These are phyloP conservation scores for Steatornis caripensis DNA, from an alignment of 2,113 vertebrate genomes.

Conservation along the genomic window DNA sequence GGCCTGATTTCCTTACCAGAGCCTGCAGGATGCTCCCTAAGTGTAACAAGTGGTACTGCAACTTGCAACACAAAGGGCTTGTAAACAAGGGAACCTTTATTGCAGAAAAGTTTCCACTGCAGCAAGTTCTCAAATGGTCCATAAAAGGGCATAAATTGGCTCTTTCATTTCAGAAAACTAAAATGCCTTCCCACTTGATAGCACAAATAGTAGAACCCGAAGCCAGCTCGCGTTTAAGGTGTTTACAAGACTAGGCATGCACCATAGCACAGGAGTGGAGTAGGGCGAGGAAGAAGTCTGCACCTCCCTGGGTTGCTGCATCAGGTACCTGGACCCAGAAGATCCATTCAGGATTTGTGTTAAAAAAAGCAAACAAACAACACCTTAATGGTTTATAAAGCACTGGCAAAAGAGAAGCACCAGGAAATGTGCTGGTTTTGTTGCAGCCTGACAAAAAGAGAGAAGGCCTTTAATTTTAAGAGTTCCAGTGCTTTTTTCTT, in stretches of 20 bases:
- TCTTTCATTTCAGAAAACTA: constrained; percentile 72
- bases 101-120: constrained; percentile 64
- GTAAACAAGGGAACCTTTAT: constrained; percentile 71
- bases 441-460: not conserved
- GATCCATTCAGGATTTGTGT: not conserved
- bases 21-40: constrained; percentile 1
- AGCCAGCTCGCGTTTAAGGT: constrained; percentile 56
- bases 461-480: constrained; percentile 19
- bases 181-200: constrained; percentile 68
- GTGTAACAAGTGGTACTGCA: constrained; percentile 39
- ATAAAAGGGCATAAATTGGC: constrained; percentile 67
- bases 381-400: not conserved
- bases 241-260: constrained; percentile 9
- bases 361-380: not conserved
- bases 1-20: constrained; percentile 36
- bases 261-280: not conserved
- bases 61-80: constrained; percentile 43
- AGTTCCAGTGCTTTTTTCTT: not conserved
- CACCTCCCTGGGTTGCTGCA: not conserved
- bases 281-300: not conserved
- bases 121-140: constrained; percentile 45
- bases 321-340: not conserved
- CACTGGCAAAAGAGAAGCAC: not conserved
- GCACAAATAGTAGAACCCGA: not conserved
- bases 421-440: not conserved